These are phyloP conservation scores for Cephalopachus bancanus DNA, from an alignment of 2,797 vertebrate species.

Conservation along the genomic window DNA sequence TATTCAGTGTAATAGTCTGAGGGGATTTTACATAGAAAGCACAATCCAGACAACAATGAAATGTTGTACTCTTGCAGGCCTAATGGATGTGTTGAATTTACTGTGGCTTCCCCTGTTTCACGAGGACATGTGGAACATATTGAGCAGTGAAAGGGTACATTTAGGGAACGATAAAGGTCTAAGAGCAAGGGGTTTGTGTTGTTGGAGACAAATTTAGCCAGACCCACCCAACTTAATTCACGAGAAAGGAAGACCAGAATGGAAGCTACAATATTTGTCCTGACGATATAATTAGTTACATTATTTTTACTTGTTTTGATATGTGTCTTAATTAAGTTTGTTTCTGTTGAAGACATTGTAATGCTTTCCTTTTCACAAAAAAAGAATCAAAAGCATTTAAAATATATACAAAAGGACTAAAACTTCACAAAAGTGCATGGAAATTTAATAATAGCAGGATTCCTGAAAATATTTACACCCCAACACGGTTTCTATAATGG, in stretches of 20 bases:
- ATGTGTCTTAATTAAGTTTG: constrained; percentile 17
- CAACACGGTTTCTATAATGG: constrained; percentile 75
- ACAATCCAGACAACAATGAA: constrained; percentile 67
- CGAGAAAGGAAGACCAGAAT: constrained; percentile 43
- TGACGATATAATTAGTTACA: neutral
- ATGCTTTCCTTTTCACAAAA: neutral
- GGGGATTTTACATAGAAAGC: constrained; percentile 34
- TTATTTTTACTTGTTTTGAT: constrained; percentile 35
- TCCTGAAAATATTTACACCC: constrained; percentile 83
- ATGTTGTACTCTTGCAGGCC: constrained; percentile 26
- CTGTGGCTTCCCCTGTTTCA: neutral
- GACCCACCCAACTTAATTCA: constrained; percentile 69
- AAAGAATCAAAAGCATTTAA: constrained; percentile 46
- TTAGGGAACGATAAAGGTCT: constrained; percentile 47
- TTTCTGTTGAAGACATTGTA: constrained; percentile 25
- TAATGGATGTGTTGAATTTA: constrained; percentile 62
- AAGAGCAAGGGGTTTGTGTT: constrained; percentile 50
- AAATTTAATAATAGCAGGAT: constrained; percentile 83
- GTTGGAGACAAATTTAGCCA: constrained; percentile 55
- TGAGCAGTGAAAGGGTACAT: constrained; percentile 56
- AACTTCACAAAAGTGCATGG: constrained; percentile 64
- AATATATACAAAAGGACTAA: constrained; percentile 56
- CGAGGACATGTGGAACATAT: constrained; percentile 68
- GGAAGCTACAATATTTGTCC: neutral
- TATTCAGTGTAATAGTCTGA: neutral